Evolutionary conservation across 2,113 vertebrate genomes (phyloP).

Genomic region (Eretmochelys imbricata): DNA sequence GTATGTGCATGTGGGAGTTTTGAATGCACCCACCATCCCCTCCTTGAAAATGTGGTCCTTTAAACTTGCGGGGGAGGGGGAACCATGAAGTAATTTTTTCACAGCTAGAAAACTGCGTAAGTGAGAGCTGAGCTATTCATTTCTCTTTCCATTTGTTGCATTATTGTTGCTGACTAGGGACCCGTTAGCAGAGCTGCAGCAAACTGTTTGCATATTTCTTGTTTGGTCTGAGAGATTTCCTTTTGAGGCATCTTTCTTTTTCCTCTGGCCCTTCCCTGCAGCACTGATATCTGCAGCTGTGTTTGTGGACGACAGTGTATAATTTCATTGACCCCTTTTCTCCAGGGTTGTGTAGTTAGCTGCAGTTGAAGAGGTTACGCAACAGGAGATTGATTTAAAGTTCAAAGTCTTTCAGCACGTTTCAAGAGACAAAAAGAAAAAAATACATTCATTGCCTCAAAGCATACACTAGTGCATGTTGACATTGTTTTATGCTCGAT

Average conservation of each 20-base stretch:
- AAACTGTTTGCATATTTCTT: neutral
- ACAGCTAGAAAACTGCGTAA: neutral
- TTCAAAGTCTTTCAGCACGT: slow-evolving; percentile 25
- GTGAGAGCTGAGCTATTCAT: neutral
- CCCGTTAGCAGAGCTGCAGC: neutral
- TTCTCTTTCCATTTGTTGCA: slow-evolving; percentile 31
- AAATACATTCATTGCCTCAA: neutral
- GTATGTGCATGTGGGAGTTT: neutral
- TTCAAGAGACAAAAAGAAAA: neutral
- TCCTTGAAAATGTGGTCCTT: slow-evolving; percentile 22
- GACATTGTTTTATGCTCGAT: slow-evolving; percentile 14
- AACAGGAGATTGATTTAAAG: slow-evolving; percentile 30
- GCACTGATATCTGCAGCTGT: slow-evolving; percentile 19
- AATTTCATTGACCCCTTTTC: slow-evolving; percentile 39
- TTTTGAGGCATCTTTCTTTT: neutral
- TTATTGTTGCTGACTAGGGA: slow-evolving; percentile 25
- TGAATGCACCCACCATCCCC: neutral
- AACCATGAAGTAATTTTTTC: neutral
- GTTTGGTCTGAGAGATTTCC: slow-evolving; percentile 5
- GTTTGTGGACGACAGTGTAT: slow-evolving; percentile 6
- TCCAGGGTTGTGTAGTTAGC: slow-evolving; percentile 26
- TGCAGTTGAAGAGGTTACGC: slow-evolving; percentile 46
- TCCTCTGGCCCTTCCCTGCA: neutral
- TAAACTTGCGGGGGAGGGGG: neutral
- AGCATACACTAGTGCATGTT: neutral